Evolutionary conservation across 2,113 vertebrate species (phyloP).

Genomic region (Tympanuchus pallidicinctus): DNA sequence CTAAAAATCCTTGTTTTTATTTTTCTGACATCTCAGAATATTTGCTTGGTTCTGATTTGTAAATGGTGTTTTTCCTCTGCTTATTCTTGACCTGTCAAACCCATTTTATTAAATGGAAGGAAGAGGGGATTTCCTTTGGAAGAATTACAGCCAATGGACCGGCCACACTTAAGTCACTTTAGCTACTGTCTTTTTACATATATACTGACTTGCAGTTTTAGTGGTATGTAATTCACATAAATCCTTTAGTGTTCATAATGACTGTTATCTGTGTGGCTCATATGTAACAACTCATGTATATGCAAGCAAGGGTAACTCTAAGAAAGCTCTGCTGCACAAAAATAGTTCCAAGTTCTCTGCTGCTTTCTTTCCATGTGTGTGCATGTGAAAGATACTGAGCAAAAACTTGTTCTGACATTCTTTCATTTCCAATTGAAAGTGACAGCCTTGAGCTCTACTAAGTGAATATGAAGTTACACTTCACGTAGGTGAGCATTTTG

Average conservation of each 20-base stretch:
- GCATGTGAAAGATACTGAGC: neutral
- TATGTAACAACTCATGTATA: neutral
- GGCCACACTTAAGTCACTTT: neutral
- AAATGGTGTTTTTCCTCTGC: neutral
- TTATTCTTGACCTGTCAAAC: neutral
- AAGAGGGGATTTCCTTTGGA: neutral
- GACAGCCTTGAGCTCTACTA: neutral
- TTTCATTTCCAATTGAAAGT: neutral
- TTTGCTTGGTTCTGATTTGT: neutral
- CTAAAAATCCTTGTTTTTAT: neutral
- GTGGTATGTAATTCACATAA: neutral
- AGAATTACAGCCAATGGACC: neutral
- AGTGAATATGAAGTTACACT: neutral
- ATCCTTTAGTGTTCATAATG: neutral
- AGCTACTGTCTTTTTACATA: neutral
- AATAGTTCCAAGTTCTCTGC: neutral
- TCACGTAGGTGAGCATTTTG: neutral
- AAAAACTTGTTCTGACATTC: neutral
- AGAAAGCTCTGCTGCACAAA: neutral
- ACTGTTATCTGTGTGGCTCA: neutral
- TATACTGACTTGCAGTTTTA: neutral
- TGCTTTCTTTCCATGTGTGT: neutral
- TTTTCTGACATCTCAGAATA: neutral
- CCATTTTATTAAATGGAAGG: neutral
- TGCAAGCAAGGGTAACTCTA: neutral